Evolutionary conservation across 2,797 vertebrate species (phyloP).

Genomic region (Leucoraja ocellata): DNA sequence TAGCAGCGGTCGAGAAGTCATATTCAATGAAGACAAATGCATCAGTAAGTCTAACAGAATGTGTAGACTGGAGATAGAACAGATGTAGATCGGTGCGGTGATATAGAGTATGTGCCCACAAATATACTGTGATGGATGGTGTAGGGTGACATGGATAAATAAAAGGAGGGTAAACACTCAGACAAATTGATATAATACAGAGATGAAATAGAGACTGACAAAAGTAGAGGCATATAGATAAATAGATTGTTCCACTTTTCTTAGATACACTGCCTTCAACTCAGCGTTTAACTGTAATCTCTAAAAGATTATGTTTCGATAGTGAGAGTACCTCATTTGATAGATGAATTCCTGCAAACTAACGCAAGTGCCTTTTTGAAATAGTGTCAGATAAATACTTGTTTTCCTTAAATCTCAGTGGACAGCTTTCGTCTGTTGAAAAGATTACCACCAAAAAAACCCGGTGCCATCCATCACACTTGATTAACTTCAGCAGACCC

Average conservation of each 20-base stretch:
- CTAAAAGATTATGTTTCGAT: neutral
- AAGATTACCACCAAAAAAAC: constrained; percentile 46
- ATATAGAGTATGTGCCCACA: constrained; percentile 25
- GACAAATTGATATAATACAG: constrained; percentile 37
- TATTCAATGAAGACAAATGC: constrained; percentile 33
- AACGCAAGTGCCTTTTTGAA: constrained; percentile 53
- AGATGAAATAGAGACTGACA: constrained; percentile 25
- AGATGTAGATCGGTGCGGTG: constrained; percentile 23
- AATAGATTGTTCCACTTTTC: constrained; percentile 14
- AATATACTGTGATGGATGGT: neutral
- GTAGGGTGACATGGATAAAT: neutral
- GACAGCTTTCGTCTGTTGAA: constrained; percentile 51
- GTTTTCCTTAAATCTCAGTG: constrained; percentile 46
- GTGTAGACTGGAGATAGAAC: constrained; percentile 33
- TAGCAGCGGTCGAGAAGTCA: neutral
- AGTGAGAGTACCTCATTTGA: constrained; percentile 44
- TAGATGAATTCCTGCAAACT: constrained; percentile 56
- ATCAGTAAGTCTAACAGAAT: neutral
- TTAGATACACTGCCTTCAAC: neutral
- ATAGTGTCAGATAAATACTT: constrained; percentile 47
- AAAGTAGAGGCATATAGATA: constrained; percentile 9
- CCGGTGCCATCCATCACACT: constrained; percentile 48
- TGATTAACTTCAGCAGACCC: constrained; percentile 49
- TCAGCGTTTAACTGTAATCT: neutral
- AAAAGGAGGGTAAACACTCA: constrained; percentile 8